Evolutionary conservation across 1,140 invertebrate genomes (phyloP), one percentile per base, ranked within the genome.

Genomic region (Hylaeus anthracinus): DNA sequence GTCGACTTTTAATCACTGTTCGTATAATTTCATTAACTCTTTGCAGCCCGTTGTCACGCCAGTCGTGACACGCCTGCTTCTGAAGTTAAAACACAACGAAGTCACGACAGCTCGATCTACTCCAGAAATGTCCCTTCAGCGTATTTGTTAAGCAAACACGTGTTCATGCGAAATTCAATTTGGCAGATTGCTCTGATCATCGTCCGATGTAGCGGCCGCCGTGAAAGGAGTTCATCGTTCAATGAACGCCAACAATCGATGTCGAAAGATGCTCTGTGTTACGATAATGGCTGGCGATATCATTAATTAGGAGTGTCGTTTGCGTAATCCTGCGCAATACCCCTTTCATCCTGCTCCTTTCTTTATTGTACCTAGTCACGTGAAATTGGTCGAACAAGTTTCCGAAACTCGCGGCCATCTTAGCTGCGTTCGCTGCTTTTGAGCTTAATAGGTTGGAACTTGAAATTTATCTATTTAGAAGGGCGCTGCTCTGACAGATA

Each of bases 271-370:
- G 14, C 6, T 26, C 15, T 12, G 26, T 26, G 72, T 81, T 76
- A 60, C 53, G 66, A 72, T 80, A 81, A 81, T 69, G 61, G 48
- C 37, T 55, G 41, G 41, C 72, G 71, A 81, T 70, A 58, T 67
- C 74, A 79, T 84, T 83, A 84, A 84, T 83, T 84, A 72, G 39
- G 14, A 69, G 67, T 75, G 80, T 73, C 73, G 74, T 48, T 74
- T 45, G 48, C 66, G 65, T 84, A 82, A 56, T 58, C 45, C 58
- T 60, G 67, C 60, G 56, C 82, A 82, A 72, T 69, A 53, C 65
- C 69, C 15, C 15, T 39, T 43, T 72, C 56, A 60, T 3, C 37
- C 58, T 26, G 37, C 5, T 39, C 14, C 58, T 58, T 70, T 61
- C 79, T 37, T 79, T 58, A 26, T 69, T n/a, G 10, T n/a, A 41